phyloP scores from a whole-genome alignment of 2,888 invertebrate species.

The Ophion slaviceki region DNA sequence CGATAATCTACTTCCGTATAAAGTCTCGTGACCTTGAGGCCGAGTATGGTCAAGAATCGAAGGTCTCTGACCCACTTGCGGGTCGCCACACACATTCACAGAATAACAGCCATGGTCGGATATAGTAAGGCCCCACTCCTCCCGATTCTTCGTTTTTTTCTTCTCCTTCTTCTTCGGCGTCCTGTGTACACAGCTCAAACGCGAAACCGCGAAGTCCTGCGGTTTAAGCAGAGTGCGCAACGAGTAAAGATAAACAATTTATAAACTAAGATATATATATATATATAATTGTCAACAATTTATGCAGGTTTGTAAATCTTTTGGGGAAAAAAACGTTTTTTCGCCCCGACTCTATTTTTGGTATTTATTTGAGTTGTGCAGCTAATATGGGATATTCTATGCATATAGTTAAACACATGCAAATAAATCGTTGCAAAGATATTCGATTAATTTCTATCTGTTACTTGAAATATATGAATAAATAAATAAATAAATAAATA shows the following conservation, averaged over 20 bases:
- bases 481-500: too few relatives aligned
- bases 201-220: slow-evolving; percentile 46
- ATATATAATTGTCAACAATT: too few relatives aligned
- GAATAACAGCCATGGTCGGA: slow-evolving; percentile 26
- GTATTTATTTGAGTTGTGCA: too few relatives aligned
- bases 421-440: too few relatives aligned
- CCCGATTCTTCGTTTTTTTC: slow-evolving; percentile 1
- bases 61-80: slow-evolving; percentile 77
- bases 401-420: too few relatives aligned
- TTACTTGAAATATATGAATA: too few relatives aligned
- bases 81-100: slow-evolving; percentile 37
- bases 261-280: too few relatives aligned
- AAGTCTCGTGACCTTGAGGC: slow-evolving; percentile 75
- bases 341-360: too few relatives aligned
- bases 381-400: too few relatives aligned
- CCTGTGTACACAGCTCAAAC: slow-evolving; percentile 19
- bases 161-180: slow-evolving; percentile 6
- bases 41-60: slow-evolving; percentile 74
- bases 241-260: neutral
- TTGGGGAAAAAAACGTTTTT: too few relatives aligned
- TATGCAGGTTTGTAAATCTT: too few relatives aligned
- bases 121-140: slow-evolving; percentile 2
- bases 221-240: slow-evolving; percentile 42
- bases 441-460: too few relatives aligned
- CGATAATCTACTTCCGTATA: slow-evolving; percentile 75